Evolutionary conservation across 2,888 invertebrate genomes (phyloP).

Genomic region (Tetragnatha montana): DNA sequence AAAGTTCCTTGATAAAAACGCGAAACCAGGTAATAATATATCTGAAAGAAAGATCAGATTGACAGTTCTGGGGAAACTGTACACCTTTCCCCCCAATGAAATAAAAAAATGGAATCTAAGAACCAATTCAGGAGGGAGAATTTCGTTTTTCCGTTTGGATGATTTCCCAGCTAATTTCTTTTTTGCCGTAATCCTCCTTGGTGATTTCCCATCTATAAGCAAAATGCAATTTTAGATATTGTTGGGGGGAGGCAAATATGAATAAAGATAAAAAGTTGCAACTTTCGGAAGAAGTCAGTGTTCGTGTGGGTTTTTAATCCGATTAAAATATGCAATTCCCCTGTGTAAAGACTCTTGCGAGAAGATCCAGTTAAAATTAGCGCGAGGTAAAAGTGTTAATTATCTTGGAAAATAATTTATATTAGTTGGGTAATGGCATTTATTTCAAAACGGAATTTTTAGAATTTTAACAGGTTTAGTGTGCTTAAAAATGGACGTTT

Average conservation of each 20-base stretch:
- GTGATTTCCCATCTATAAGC: conserved; percentile 30
- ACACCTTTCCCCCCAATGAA: conserved; percentile 24
- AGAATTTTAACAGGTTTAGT: not conserved
- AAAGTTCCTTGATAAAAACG: not conserved
- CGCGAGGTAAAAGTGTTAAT: not conserved
- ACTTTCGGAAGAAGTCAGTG: not conserved
- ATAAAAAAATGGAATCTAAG: conserved; percentile 32
- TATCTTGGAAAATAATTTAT: conserved; percentile 4
- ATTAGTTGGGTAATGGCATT: not conserved
- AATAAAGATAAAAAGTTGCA: conserved; percentile 23
- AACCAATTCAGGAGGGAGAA: conserved; percentile 51
- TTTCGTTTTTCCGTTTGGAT: conserved; percentile 63
- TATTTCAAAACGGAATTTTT: not conserved
- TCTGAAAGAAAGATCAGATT: conserved; percentile 18
- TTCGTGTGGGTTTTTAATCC: conserved; percentile 4
- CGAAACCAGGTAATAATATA: conserved; percentile 38
- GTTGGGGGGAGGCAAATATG: conserved; percentile 48
- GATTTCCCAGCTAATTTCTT: conserved; percentile 62
- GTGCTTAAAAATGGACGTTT: too few species aligned
- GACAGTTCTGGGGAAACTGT: conserved; percentile 46
- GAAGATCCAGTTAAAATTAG: not conserved
- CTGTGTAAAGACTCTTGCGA: not conserved
- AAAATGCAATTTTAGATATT: conserved; percentile 65
- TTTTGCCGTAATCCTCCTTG: conserved; percentile 44
- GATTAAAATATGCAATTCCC: conserved; percentile 18